Evolutionary conservation across 2,113 vertebrate genomes (phyloP).

Genomic region (Xerus inauris): DNA sequence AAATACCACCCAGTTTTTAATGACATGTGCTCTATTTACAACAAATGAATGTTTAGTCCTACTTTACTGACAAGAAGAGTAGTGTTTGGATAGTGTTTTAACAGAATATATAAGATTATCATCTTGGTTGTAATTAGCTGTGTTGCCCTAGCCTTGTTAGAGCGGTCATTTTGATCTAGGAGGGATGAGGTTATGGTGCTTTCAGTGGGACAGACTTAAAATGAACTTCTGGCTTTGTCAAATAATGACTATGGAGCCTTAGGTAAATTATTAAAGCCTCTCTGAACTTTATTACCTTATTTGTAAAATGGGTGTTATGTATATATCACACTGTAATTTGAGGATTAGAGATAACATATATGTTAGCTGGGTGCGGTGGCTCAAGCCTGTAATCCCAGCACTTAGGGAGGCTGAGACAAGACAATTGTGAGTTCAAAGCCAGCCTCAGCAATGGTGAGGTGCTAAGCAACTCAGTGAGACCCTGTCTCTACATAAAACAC

Average conservation of each 20-base stretch:
- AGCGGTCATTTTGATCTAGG: neutral
- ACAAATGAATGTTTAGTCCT: constrained; percentile 32
- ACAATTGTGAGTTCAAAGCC: too few relatives aligned
- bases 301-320: constrained; percentile 35
- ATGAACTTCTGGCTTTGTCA: neutral
- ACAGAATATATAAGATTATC: neutral
- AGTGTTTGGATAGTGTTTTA: constrained; percentile 10
- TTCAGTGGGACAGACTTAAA: constrained; percentile 7
- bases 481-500: too few relatives aligned
- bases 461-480: too few relatives aligned
- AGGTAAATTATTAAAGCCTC: neutral
- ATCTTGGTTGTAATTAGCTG: neutral
- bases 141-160: neutral
- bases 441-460: too few relatives aligned
- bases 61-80: constrained; percentile 1
- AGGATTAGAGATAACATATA: neutral
- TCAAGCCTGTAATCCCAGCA: too few relatives aligned
- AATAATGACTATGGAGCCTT: neutral
- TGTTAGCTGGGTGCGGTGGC: too few relatives aligned
- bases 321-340: neutral
- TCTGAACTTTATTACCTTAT: constrained; percentile 43
- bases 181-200: neutral
- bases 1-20: constrained; percentile 64
- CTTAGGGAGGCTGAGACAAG: too few relatives aligned
- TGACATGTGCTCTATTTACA: constrained; percentile 29